These are phyloP conservation scores for Anguilla obscura DNA, from an alignment of 2,797 vertebrate genomes.

Conservation along the genomic window DNA sequence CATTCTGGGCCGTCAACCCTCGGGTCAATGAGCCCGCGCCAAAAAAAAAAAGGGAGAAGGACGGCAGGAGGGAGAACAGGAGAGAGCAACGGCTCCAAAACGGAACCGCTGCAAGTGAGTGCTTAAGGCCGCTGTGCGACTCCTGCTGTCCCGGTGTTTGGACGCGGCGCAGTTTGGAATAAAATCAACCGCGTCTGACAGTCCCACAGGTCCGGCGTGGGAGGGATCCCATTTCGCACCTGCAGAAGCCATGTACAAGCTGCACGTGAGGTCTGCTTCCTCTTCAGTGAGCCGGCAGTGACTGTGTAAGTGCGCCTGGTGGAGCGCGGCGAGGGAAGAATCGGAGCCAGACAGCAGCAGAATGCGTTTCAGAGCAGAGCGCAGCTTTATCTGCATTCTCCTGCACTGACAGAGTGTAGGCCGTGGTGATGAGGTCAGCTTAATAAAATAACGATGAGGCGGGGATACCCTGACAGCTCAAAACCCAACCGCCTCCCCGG, in stretches of 20 bases:
- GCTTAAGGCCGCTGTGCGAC: background rate
- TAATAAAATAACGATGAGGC: background rate
- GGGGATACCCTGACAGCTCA: background rate
- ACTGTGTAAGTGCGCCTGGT: background rate
- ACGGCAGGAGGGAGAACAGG: background rate
- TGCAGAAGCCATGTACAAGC: background rate
- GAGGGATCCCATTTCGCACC: background rate
- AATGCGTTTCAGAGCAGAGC: background rate
- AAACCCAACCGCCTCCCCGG: background rate
- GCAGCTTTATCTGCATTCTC: background rate
- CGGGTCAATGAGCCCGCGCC: background rate
- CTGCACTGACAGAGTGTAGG: background rate
- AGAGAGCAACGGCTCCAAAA: background rate
- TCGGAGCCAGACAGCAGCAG: background rate
- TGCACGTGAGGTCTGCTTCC: background rate
- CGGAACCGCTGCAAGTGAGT: background rate
- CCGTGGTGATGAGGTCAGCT: background rate
- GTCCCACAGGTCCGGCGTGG: background rate
- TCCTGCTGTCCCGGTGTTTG: background rate
- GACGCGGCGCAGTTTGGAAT: background rate
- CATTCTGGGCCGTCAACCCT: conserved; percentile 8
- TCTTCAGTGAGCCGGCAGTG: background rate
- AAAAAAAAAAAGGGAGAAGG: background rate
- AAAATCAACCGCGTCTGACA: background rate
- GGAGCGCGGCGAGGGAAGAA: background rate